phyloP scores from a whole-genome alignment of 2,797 vertebrate species.

The Peromyscus eremicus region DNA sequence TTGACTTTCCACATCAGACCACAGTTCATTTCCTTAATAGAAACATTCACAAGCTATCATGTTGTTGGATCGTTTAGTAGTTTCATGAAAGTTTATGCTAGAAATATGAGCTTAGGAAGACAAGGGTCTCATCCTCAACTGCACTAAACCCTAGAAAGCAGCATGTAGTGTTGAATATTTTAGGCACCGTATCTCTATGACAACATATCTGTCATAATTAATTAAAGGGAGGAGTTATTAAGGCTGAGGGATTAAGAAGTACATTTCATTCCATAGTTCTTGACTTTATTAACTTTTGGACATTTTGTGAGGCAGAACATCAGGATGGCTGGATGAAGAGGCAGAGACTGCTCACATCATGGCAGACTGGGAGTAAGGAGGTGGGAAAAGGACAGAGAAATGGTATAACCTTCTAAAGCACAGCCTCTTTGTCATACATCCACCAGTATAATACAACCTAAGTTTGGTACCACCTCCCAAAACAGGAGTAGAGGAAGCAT shows the following conservation, averaged over 20 bases:
- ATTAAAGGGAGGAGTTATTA: too few species aligned
- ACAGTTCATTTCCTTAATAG: slow-evolving; percentile 11
- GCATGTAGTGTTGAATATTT: not conserved
- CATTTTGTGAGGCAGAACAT: not conserved
- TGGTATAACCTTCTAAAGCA: not conserved
- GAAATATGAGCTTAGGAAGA: not conserved
- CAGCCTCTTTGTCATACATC: not conserved
- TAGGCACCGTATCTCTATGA: not conserved
- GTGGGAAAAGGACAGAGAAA: not conserved
- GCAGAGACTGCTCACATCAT: not conserved
- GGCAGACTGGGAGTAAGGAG: not conserved
- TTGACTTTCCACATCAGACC: not conserved
- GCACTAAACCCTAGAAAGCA: not conserved
- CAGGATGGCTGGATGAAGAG: not conserved
- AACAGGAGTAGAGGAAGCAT: not conserved
- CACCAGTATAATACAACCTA: rapidly evolving
- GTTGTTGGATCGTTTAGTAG: not conserved
- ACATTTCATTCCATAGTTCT: not conserved
- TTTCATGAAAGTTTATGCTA: not conserved
- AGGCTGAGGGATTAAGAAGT: not conserved
- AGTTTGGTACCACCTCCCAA: not conserved
- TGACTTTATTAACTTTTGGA: not conserved
- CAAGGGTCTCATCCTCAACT: not conserved
- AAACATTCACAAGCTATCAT: not conserved
- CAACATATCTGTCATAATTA: not conserved